Base-by-base conservation (phyloP, 2,888 invertebrate species). In the Drosophila suboccidentalis region DNA sequence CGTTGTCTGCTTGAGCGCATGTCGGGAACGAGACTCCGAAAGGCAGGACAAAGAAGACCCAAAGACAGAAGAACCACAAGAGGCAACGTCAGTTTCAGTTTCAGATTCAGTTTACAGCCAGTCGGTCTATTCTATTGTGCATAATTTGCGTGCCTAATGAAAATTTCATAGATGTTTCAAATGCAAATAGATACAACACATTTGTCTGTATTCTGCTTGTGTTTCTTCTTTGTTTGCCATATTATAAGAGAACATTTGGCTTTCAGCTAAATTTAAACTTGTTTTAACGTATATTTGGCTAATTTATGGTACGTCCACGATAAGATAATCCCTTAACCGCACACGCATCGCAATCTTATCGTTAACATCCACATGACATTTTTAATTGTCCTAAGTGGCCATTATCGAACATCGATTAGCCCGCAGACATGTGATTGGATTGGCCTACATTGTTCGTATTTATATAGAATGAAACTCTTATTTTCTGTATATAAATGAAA, bases 81-180 rank as follows among this genome's bases (percentile, higher is more conserved):
- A 55, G 39, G 22, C n/a, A 53, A 49, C 32, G 68, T 61, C 46
- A 73, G 58, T 61, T 54, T 47, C 58, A 72, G 58, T 59, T 64
- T 41, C 17, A 46, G 19, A n/a, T 10, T 41, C 43, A 43, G 55
- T 44, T 32, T 36, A 22, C 34, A 15, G 17, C 43, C 43, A 39
- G 17, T 55, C 41, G 19, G 39, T 57, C 59, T 72, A 62, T 71
- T 71, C 26, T 8, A 62, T 71, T 71, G 57, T 60, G 88, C 86
- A 82, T 87, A 80, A 87, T 86, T 82, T 82, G 78, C 70, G 71
- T 74, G 71, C 55, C 71, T 64, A 70, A 74, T 80, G 86, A 80
- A 69, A 71, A 71, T 74, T 67, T 86, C 80, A 67, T 80, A 58
- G 63, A 65, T 66, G 70, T 71, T 74, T 66, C 60, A 50, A 69